Percentiles rank a stretch among this genome's conserved stretches.
These are phyloP conservation scores for Atta texana DNA, from an alignment of 1,140 invertebrate genomes.

Conservation along the genomic window DNA sequence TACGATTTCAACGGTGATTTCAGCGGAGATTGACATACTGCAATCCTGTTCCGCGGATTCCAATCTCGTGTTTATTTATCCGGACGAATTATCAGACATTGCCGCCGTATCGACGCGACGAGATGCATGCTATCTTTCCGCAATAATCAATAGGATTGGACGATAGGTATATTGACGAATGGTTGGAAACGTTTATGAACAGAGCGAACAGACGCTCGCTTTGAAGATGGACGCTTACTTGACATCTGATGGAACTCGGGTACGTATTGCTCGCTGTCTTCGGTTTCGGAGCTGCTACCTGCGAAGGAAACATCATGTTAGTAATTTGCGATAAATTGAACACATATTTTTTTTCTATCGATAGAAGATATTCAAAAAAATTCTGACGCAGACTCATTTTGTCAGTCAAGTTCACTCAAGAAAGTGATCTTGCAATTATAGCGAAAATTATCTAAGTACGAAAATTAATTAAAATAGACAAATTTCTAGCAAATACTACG, in stretches of 20 bases:
- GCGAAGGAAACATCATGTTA: slow-evolving; percentile 40
- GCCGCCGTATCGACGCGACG: neutral
- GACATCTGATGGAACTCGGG: slow-evolving; percentile 80
- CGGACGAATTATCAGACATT: slow-evolving; percentile 37
- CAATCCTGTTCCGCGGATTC: slow-evolving; percentile 36
- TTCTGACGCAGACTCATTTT: too few species aligned
- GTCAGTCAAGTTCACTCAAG: too few species aligned
- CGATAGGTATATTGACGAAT: neutral
- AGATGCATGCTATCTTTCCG: neutral
- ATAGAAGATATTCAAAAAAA: neutral
- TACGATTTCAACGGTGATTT: slow-evolving; percentile 51
- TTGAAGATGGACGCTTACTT: slow-evolving; percentile 71
- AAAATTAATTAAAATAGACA: too few species aligned
- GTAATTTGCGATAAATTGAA: neutral
- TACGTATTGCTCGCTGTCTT: slow-evolving; percentile 83
- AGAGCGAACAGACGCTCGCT: neutral
- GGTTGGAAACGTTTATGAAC: neutral
- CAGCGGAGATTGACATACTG: slow-evolving; percentile 72
- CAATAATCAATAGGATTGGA: slow-evolving; percentile 5
- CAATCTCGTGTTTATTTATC: slow-evolving; percentile 60
- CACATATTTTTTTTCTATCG: neutral
- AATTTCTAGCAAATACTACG: too few species aligned
- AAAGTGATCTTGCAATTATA: too few species aligned
- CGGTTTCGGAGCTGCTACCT: slow-evolving; percentile 83
- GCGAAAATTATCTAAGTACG: too few species aligned